A percentile compares a stretch with the other conserved stretches of the same genome.
phyloP scores from a whole-genome alignment of 2,113 vertebrate species.

The Stomatorhinus ivindoensis region DNA sequence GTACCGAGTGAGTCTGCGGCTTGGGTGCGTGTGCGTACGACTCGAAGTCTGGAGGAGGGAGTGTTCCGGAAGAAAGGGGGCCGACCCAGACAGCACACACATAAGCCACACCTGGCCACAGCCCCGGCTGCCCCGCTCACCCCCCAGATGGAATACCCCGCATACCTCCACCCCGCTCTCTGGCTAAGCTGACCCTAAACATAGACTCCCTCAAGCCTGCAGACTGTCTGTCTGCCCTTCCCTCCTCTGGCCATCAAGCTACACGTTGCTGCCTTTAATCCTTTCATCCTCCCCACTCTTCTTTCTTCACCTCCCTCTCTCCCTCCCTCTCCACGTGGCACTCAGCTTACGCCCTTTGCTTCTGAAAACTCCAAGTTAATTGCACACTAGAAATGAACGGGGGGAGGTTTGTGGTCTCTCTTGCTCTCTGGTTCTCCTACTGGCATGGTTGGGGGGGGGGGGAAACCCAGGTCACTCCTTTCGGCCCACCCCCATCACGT shows the following conservation, averaged over 20 bases:
- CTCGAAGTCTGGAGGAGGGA: conserved; percentile 24
- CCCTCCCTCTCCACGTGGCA: conserved; percentile 32
- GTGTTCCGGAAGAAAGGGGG: conserved; percentile 28
- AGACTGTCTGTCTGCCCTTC: not conserved
- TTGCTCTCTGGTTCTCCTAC: not conserved
- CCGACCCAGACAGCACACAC: conserved; percentile 42
- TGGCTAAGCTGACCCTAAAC: not conserved
- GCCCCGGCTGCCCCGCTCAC: conserved; percentile 15
- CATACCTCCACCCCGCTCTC: not conserved
- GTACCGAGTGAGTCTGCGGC: not conserved
- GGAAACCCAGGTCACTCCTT: not conserved
- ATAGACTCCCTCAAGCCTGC: not conserved
- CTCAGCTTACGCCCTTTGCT: conserved; percentile 12
- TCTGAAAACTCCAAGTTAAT: conserved; percentile 40
- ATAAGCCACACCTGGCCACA: conserved; percentile 47
- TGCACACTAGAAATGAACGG: conserved; percentile 25
- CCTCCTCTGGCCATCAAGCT: conserved; percentile 8
- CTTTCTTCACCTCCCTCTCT: conserved; percentile 1
- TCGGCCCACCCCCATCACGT: not conserved
- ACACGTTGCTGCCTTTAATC: not conserved
- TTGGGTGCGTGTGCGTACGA: conserved; percentile 5
- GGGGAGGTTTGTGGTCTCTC: not conserved
- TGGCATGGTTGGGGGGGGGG: not conserved
- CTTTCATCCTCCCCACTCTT: not conserved
- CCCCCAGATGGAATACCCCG: not conserved